A percentile compares a stretch with the other conserved stretches of the same genome.
Conservation (phyloP, 2,113 vertebrate genomes). For the Apeltes quadracus region DNA sequence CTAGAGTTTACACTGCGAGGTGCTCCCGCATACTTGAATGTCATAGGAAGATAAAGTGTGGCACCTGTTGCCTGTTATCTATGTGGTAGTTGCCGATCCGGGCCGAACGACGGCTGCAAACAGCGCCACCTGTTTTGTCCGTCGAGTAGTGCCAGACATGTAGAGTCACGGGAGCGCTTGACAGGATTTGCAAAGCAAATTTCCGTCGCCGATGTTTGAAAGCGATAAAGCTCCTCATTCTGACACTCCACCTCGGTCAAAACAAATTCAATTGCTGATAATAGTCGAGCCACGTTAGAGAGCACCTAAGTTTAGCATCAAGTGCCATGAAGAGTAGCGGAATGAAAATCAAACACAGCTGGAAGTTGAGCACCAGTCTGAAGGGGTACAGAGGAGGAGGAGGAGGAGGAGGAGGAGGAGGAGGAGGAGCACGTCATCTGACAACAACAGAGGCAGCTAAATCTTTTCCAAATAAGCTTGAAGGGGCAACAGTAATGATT, state of each 20-base stretch:
- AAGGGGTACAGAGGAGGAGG: constrained; percentile 44
- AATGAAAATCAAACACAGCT: constrained; percentile 62
- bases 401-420: constrained; percentile 58
- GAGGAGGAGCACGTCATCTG: constrained; percentile 31
- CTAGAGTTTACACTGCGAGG: constrained; percentile 69
- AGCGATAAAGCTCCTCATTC: constrained; percentile 2
- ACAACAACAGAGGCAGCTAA: constrained; percentile 23
- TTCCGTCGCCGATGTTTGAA: background rate
- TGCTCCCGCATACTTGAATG: constrained; percentile 46
- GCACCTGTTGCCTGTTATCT: constrained; percentile 37
- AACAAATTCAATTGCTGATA: constrained; percentile 36
- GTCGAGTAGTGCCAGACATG: constrained; percentile 18
- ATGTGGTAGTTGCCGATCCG: constrained; percentile 41
- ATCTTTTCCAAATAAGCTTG: background rate
- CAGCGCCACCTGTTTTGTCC: constrained; percentile 26
- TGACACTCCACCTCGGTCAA: constrained; percentile 15
- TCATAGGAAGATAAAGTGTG: constrained; percentile 56
- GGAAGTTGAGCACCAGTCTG: constrained; percentile 72
- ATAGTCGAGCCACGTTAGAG: constrained; percentile 45
- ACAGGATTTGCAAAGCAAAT: background rate
- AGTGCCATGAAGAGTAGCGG: constrained; percentile 60
- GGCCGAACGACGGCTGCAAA: constrained; percentile 49
- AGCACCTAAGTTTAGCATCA: constrained; percentile 73
- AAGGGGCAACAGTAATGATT: background rate
- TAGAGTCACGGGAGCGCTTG: constrained; percentile 4